These are phyloP conservation scores for Drosophila kambysellisi DNA, from an alignment of 2,888 invertebrate species.

Conservation along the genomic window DNA sequence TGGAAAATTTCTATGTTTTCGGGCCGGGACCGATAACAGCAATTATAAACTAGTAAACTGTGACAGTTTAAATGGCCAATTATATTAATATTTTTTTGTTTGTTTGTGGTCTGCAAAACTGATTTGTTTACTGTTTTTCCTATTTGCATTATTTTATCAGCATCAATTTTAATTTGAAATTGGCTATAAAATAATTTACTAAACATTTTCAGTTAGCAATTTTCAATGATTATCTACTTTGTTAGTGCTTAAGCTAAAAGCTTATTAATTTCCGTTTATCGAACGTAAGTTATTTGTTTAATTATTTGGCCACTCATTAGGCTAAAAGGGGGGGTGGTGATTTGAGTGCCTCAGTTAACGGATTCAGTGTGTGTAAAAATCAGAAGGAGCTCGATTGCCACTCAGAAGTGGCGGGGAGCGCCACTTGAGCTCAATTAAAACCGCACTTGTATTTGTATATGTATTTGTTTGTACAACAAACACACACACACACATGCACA, in stretches of 20 bases:
- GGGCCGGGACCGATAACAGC: conserved; percentile 53
- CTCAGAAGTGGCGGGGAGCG: conserved; percentile 10
- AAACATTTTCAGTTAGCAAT: background rate
- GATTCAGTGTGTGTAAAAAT: conserved; percentile 37
- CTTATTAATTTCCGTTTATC: conserved; percentile 63
- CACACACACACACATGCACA: conserved; percentile 33
- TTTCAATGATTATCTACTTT: background rate
- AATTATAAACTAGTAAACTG: conserved; percentile 14
- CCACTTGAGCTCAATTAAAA: conserved; percentile 81
- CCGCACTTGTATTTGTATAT: conserved; percentile 70
- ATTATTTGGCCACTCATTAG: conserved; percentile 65
- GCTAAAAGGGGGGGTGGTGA: conserved; percentile 33
- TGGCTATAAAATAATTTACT: conserved; percentile 45
- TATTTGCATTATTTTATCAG: conserved; percentile 62
- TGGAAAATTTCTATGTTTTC: conserved; percentile 57
- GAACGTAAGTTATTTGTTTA: conserved; percentile 28
- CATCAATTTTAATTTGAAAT: conserved; percentile 52
- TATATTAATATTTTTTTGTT: conserved; percentile 7
- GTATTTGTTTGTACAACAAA: conserved; percentile 75
- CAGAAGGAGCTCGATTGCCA: conserved; percentile 9
- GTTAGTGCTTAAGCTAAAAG: conserved; percentile 51
- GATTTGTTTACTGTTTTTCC: conserved; percentile 62
- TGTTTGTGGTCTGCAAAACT: conserved; percentile 24
- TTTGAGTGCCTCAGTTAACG: background rate
- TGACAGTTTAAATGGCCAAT: conserved; percentile 1